Percentiles rank a stretch among this genome's conserved stretches.
These are phyloP conservation scores for Trichomycterus rosablanca DNA, from an alignment of 2,113 vertebrate genomes.

Conservation along the genomic window DNA sequence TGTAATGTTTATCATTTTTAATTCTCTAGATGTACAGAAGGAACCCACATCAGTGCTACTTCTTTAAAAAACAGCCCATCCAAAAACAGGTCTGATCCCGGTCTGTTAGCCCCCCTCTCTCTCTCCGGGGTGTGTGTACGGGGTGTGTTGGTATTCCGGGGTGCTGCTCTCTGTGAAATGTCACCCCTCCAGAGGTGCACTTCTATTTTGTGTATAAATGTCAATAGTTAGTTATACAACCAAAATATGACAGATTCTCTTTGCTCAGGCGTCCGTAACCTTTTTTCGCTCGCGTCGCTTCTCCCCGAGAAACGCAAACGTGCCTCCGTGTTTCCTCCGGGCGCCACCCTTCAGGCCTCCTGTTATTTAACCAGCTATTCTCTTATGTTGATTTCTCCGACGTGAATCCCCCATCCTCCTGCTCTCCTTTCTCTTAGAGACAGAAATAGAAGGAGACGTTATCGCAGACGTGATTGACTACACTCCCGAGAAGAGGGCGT, in stretches of 20 bases:
- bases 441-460: too few species aligned
- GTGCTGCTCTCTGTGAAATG: conserved; percentile 60
- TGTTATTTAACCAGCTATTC: conserved; percentile 40
- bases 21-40: too few species aligned
- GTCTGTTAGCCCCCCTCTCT: too few species aligned
- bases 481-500: too few species aligned
- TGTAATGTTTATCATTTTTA: too few species aligned
- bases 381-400: conserved; percentile 23
- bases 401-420: conserved; percentile 4
- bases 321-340: conserved; percentile 19
- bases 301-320: conserved; percentile 28
- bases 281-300: conserved; percentile 45
- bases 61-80: too few species aligned
- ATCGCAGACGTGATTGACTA: too few species aligned
- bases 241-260: conserved; percentile 46
- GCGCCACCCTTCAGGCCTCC: not conserved
- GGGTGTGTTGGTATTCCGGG: conserved; percentile 63
- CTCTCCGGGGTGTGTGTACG: conserved; percentile 48
- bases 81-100: too few species aligned
- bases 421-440: too few species aligned
- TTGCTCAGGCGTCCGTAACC: conserved; percentile 48
- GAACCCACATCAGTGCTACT: too few species aligned
- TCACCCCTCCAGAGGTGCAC: conserved; percentile 61
- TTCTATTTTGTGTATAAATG: conserved; percentile 61
- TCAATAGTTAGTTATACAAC: conserved; percentile 66